A percentile compares a stretch with the other conserved stretches of the same genome.
These are phyloP conservation scores for Teinopalpus imperialis DNA, from an alignment of 2,888 invertebrate genomes.

Conservation along the genomic window DNA sequence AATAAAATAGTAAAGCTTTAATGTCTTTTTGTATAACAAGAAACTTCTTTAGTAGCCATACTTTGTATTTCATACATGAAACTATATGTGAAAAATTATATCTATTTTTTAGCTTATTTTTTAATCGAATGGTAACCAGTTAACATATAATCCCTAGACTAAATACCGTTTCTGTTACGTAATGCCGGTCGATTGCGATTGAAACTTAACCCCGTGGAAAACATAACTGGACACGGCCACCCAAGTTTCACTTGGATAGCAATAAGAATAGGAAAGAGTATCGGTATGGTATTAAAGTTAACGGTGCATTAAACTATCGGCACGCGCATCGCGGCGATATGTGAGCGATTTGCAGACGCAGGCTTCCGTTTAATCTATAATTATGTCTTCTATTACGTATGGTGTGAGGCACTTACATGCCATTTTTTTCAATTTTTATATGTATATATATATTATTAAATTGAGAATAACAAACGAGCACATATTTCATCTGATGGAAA, in stretches of 20 bases:
- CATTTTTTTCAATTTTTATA: too few species aligned
- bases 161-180: constrained; percentile 2
- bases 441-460: too few species aligned
- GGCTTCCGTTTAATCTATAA: constrained; percentile 20
- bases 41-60: too few species aligned
- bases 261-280: constrained; percentile 42
- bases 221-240: constrained; percentile 17
- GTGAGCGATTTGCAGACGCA: constrained; percentile 18
- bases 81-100: too few species aligned
- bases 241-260: constrained; percentile 35
- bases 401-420: too few species aligned
- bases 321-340: constrained; percentile 26
- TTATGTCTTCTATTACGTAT: constrained; percentile 23
- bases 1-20: too few species aligned
- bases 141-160: not conserved
- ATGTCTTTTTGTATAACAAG: too few species aligned
- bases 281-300: constrained; percentile 46
- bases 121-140: not conserved
- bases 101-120: too few species aligned
- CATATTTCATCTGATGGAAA: too few species aligned
- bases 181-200: constrained; percentile 16
- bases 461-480: too few species aligned
- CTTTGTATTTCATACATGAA: too few species aligned
- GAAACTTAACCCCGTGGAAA: constrained; percentile 9
- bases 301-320: constrained; percentile 37